These are phyloP conservation scores for Drosophila gunungcola DNA, from an alignment of 1,140 invertebrate genomes.

Conservation along the genomic window DNA sequence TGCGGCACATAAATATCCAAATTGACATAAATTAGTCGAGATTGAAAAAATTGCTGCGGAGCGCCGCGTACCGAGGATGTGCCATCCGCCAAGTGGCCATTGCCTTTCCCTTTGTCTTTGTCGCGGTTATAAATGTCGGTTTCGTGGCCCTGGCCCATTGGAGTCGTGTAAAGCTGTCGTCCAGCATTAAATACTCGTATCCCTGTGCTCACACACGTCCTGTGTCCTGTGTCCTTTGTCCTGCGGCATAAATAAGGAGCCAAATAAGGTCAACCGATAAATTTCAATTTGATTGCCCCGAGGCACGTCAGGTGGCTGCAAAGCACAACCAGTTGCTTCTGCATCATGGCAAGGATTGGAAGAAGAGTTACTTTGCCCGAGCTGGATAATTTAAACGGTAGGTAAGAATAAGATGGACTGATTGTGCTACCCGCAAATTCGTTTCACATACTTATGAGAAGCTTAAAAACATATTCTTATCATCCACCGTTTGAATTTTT, in stretches of 20 bases:
- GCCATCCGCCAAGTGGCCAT: conserved; percentile 32
- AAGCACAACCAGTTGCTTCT: conserved; percentile 28
- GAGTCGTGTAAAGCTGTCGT: conserved; percentile 43
- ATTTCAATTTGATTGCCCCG: conserved; percentile 58
- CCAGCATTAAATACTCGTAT: conserved; percentile 56
- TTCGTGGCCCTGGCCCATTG: conserved; percentile 22
- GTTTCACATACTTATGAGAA: neutral
- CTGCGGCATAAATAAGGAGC: conserved; percentile 49
- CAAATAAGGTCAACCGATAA: conserved; percentile 60
- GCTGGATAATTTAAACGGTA: neutral
- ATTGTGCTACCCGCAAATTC: neutral
- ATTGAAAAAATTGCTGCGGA: conserved; percentile 49
- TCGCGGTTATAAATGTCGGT: conserved; percentile 41
- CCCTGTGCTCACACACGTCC: conserved; percentile 15
- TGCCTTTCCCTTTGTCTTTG: conserved; percentile 39
- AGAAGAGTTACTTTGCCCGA: neutral
- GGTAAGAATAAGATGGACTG: neutral
- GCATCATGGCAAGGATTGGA: neutral
- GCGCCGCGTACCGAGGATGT: neutral
- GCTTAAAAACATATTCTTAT: too few relatives aligned
- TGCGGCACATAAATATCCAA: conserved; percentile 61
- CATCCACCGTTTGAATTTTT: too few relatives aligned
- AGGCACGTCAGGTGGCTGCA: conserved; percentile 22
- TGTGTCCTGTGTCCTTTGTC: conserved; percentile 1
- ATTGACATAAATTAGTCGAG: conserved; percentile 66